Percentiles rank a stretch among this genome's conserved stretches.
These are phyloP conservation scores for Heliothis peltigera DNA, from an alignment of 2,888 invertebrate species.

Conservation along the genomic window DNA sequence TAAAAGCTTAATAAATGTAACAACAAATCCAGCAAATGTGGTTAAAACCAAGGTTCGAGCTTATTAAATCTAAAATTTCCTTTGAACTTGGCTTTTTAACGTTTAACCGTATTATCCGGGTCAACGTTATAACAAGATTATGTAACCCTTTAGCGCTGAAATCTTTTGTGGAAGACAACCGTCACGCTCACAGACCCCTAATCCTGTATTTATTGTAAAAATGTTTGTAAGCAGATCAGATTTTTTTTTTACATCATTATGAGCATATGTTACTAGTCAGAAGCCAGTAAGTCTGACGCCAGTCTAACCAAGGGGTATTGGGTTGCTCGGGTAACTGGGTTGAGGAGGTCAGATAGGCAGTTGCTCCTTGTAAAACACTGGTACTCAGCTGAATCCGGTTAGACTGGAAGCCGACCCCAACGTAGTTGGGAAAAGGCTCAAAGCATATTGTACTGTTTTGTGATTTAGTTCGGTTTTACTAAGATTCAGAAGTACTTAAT, in stretches of 20 bases:
- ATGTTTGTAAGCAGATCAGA: neutral
- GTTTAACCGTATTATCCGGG: slow-evolving; percentile 12
- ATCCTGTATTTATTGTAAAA: slow-evolving; percentile 30
- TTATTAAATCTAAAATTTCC: neutral
- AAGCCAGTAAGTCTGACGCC: too few relatives aligned
- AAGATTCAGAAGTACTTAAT: too few relatives aligned
- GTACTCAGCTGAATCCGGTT: too few relatives aligned
- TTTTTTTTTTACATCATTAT: neutral
- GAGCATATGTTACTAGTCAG: neutral
- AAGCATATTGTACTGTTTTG: too few relatives aligned
- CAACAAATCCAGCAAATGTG: neutral
- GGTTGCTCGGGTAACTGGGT: too few relatives aligned
- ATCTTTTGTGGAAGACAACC: slow-evolving; percentile 23
- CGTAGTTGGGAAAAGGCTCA: too few relatives aligned
- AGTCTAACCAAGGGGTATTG: too few relatives aligned
- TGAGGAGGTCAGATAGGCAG: too few relatives aligned
- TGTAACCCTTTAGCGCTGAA: slow-evolving; percentile 32
- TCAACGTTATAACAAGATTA: slow-evolving; percentile 32
- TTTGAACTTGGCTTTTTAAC: slow-evolving; percentile 8
- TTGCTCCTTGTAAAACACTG: too few relatives aligned
- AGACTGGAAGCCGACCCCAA: too few relatives aligned
- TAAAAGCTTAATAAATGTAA: neutral
- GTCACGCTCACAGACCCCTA: slow-evolving; percentile 18
- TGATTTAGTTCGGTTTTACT: too few relatives aligned
- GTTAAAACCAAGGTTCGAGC: neutral